These are phyloP conservation scores for Agriopis leucophaearia DNA, from an alignment of 2,888 invertebrate genomes.

Conservation along the genomic window DNA sequence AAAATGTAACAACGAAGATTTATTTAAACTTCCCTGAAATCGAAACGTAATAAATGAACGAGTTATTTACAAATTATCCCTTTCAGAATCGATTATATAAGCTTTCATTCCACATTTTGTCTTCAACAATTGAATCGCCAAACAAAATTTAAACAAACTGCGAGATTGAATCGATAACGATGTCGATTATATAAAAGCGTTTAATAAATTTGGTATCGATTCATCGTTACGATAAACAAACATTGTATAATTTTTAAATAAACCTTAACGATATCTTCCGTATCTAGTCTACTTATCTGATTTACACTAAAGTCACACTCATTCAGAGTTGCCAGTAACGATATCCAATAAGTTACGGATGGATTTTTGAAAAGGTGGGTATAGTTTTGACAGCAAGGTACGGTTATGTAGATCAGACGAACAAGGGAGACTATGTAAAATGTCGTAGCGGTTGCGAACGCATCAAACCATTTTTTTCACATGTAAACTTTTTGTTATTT, in stretches of 20 bases:
- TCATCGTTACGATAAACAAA: conserved; percentile 52
- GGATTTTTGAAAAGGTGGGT: no score
- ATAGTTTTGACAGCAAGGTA: no score
- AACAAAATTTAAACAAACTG: conserved; percentile 25
- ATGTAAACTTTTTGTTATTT: no score
- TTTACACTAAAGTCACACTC: conserved; percentile 77
- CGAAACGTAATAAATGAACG: conserved; percentile 15
- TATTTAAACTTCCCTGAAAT: conserved; percentile 31
- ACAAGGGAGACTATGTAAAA: no score
- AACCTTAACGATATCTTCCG: conserved; percentile 65
- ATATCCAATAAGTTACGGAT: no score
- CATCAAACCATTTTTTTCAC: no score
- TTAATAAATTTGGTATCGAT: conserved; percentile 44
- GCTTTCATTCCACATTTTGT: conserved; percentile 6
- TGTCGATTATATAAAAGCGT: conserved; percentile 34
- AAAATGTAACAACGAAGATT: conserved; percentile 36
- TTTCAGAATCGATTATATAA: conserved; percentile 20
- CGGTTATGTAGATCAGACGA: no score
- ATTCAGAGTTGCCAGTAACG: conserved; percentile 40
- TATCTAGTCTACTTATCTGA: conserved; percentile 76
- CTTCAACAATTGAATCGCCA: conserved; percentile 19
- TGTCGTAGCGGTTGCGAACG: no score
- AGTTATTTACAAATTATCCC: conserved; percentile 16
- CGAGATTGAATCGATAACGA: conserved; percentile 36
- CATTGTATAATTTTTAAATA: conserved; percentile 62